Conservation (phyloP, 2,113 vertebrate species). For the Engystomops pustulosus region DNA sequence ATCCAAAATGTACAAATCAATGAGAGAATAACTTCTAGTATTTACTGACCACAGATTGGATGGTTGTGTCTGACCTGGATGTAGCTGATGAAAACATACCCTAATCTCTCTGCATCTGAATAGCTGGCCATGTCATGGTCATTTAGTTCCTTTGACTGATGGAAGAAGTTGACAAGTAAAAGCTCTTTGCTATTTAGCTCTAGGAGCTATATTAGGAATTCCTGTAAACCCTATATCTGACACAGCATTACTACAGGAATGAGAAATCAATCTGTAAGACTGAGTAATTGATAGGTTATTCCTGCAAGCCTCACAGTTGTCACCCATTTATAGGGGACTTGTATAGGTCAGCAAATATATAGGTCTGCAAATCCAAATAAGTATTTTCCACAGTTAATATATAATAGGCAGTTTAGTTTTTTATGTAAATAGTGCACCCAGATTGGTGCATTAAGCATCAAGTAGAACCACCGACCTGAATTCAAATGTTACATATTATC, state of each 20-base stretch:
- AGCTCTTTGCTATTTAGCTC: slow-evolving; percentile 11
- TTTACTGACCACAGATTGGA: too few relatives aligned
- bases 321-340: not conserved
- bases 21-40: too few relatives aligned
- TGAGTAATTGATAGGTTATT: slow-evolving; percentile 19
- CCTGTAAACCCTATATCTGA: not conserved
- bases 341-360: not conserved
- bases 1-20: too few relatives aligned
- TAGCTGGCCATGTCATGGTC: not conserved
- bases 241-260: slow-evolving; percentile 17
- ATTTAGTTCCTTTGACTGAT: not conserved
- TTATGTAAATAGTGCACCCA: too few relatives aligned
- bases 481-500: too few relatives aligned
- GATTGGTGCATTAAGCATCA: too few relatives aligned
- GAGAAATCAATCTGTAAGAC: not conserved
- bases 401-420: too few relatives aligned
- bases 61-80: not conserved
- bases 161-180: not conserved
- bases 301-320: not conserved
- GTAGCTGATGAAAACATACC: not conserved
- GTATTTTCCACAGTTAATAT: too few relatives aligned
- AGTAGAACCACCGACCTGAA: too few relatives aligned
- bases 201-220: not conserved
- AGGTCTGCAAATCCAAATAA: too few relatives aligned
- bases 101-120: not conserved